Evolutionary conservation across 92 coral and sea anemone genomes (phyloP).

Genomic region (Phenganax subtilis): DNA sequence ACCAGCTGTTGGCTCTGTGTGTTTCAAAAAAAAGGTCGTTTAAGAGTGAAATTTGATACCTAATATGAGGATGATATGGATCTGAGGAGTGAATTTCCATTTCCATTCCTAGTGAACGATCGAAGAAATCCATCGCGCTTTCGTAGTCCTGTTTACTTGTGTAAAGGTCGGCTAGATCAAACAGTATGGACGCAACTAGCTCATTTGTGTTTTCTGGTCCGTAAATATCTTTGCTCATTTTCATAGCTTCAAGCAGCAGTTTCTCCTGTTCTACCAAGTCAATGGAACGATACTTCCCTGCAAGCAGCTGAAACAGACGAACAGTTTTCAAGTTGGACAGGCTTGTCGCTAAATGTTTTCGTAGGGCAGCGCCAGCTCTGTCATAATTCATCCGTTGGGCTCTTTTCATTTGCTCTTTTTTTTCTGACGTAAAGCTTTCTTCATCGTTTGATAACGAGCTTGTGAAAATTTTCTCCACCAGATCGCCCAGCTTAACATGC

Average conservation of each 20-base stretch:
- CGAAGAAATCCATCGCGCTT: background rate
- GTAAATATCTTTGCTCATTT: constrained; percentile 11
- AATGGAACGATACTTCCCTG: constrained; percentile 9
- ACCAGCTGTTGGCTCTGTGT: background rate
- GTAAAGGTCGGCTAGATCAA: background rate
- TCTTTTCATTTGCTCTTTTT: background rate
- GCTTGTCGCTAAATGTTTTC: constrained; percentile 12
- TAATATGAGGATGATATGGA: background rate
- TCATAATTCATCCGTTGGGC: constrained; percentile 10
- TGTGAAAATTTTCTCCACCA: background rate
- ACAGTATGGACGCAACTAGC: background rate
- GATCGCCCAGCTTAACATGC: constrained; percentile 22
- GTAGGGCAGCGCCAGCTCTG: background rate
- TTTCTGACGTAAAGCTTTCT: background rate
- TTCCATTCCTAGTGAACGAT: constrained; percentile 5
- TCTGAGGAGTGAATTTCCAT: constrained; percentile 7
- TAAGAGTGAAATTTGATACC: background rate
- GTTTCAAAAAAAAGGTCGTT: background rate
- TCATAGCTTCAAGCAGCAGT: constrained; percentile 15
- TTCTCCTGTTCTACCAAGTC: background rate
- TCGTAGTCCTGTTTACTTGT: background rate
- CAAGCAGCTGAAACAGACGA: background rate
- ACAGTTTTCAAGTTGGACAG: background rate
- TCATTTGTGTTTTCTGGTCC: background rate
- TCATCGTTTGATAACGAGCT: background rate